phyloP scores from a whole-genome alignment of 2,797 vertebrate genomes.

The Oryzias dopingdopingensis region DNA sequence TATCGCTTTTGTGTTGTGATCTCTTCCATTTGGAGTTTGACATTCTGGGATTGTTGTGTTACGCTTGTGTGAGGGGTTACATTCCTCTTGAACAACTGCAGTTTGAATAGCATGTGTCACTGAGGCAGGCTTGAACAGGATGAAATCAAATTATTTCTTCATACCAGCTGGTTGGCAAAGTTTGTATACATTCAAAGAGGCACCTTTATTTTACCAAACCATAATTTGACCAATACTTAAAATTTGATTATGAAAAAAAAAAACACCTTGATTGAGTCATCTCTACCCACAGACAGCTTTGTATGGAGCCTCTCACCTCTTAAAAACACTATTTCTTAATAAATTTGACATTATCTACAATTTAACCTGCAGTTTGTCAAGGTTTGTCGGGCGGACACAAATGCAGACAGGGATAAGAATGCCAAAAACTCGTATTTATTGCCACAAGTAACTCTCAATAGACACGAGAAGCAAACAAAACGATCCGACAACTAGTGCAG shows the following conservation, averaged over 20 bases:
- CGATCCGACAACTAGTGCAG: no score
- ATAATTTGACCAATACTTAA: slow-evolving; percentile 28
- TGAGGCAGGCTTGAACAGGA: slow-evolving; percentile 46
- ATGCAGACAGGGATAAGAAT: no score
- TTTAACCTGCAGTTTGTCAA: slow-evolving; percentile 29
- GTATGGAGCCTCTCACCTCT: slow-evolving; percentile 40
- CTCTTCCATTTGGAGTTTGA: slow-evolving; percentile 12
- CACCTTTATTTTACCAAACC: slow-evolving; percentile 19
- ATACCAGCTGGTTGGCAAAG: slow-evolving; percentile 5
- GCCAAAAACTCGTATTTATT: no score
- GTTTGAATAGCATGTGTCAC: slow-evolving; percentile 9
- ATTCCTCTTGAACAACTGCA: slow-evolving; percentile 28
- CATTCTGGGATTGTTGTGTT: slow-evolving; percentile 25
- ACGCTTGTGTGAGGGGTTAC: slow-evolving; percentile 5
- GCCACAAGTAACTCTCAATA: no score
- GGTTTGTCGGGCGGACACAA: no score
- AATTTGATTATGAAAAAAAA: slow-evolving; percentile 11
- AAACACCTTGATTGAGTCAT: slow-evolving; percentile 34
- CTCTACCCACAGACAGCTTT: slow-evolving; percentile 47
- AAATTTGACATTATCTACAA: slow-evolving; percentile 35
- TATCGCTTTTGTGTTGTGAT: slow-evolving; percentile 21
- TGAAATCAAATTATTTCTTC: slow-evolving; percentile 22
- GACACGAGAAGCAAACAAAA: no score
- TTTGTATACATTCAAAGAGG: slow-evolving; percentile 1
- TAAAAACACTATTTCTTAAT: slow-evolving; percentile 33